phyloP scores from a whole-genome alignment of 2,113 vertebrate species.

The Antechinus flavipes region DNA sequence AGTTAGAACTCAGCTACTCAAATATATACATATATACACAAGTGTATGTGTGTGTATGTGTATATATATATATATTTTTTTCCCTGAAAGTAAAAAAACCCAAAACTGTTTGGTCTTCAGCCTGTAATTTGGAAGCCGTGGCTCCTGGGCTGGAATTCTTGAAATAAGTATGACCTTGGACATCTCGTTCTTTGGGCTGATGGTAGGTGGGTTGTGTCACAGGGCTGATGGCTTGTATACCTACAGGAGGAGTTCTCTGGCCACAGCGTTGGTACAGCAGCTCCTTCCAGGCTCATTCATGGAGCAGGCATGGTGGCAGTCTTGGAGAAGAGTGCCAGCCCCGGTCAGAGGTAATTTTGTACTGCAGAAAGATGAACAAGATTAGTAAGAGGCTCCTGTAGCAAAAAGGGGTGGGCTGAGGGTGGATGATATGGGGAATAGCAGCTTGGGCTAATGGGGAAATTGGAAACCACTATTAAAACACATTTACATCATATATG shows the following conservation, averaged over 20 bases:
- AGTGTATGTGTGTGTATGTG: not conserved
- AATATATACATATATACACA: not conserved
- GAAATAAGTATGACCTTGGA: constrained; percentile 63
- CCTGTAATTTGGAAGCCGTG: constrained; percentile 75
- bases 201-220: constrained; percentile 84
- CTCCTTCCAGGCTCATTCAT: constrained; percentile 82
- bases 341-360: constrained; percentile 85
- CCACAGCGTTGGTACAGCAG: constrained; percentile 81
- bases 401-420: constrained; percentile 74
- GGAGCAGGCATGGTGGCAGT: constrained; percentile 79
- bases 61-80: too few relatives aligned
- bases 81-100: constrained; percentile 46
- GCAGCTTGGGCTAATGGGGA: constrained; percentile 72
- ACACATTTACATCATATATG: constrained; percentile 65
- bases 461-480: constrained; percentile 76
- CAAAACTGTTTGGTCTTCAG: constrained; percentile 63
- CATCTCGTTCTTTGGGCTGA: constrained; percentile 80
- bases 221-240: constrained; percentile 85
- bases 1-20: constrained; percentile 65
- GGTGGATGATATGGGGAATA: constrained; percentile 76
- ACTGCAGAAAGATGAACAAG: constrained; percentile 82
- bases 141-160: constrained; percentile 79
- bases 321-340: constrained; percentile 85
- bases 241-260: constrained; percentile 84
- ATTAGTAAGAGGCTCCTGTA: constrained; percentile 76